phyloP scores from a whole-genome alignment of 2,797 vertebrate species.

The Fundulus diaphanus region DNA sequence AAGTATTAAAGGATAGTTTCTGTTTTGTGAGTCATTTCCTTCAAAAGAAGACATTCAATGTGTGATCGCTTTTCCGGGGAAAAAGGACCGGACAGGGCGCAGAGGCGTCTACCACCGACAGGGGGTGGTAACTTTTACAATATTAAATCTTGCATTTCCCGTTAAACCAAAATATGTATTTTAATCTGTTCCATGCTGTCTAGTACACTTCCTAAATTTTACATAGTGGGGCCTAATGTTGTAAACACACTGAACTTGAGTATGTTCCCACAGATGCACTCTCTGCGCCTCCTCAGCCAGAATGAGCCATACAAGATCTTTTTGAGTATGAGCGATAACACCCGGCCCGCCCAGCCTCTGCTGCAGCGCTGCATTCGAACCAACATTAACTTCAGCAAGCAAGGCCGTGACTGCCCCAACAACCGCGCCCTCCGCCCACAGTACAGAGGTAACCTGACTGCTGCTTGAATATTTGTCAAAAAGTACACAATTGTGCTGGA shows the following conservation, averaged over 20 bases:
- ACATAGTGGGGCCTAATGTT: neutral
- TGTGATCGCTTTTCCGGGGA: no score
- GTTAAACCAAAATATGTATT: neutral
- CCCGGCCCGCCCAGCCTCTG: slow-evolving; percentile 91
- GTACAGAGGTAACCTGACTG: slow-evolving; percentile 87
- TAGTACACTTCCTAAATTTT: neutral
- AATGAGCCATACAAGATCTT: slow-evolving; percentile 98
- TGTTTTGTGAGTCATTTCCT: no score
- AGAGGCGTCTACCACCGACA: no score
- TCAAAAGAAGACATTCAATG: no score
- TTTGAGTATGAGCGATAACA: slow-evolving; percentile 98
- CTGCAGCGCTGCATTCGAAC: slow-evolving; percentile 97
- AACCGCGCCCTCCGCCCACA: slow-evolving; percentile 94
- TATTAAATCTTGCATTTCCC: no score
- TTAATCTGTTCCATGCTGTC: neutral
- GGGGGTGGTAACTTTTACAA: no score
- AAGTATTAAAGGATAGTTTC: no score
- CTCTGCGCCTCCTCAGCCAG: slow-evolving; percentile 96
- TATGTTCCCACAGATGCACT: slow-evolving; percentile 88
- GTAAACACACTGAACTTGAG: neutral
- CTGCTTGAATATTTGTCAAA: neutral
- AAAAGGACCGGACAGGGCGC: no score
- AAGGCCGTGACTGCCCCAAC: slow-evolving; percentile 95
- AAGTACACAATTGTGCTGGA: neutral
- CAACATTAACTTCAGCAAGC: slow-evolving; percentile 98